phyloP scores from a whole-genome alignment of 1,140 invertebrate genomes.

The Trichonephila clavipes region DNA sequence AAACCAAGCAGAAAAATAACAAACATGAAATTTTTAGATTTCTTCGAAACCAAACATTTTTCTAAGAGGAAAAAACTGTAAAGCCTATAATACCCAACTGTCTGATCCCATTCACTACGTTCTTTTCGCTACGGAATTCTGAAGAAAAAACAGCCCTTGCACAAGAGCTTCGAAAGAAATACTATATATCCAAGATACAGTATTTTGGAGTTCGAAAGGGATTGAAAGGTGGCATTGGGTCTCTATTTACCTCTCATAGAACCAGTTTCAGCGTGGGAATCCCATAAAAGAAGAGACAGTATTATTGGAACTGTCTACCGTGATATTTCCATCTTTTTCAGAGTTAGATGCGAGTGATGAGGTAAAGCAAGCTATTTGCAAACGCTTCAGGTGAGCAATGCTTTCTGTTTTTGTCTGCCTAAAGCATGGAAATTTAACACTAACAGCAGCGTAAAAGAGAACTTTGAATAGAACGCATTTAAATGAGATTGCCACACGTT shows the following conservation, averaged over 20 bases:
- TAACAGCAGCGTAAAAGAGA: too few species aligned
- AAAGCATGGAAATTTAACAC: neutral
- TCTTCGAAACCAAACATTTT: neutral
- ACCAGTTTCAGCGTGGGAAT: neutral
- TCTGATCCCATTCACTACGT: slow-evolving; percentile 4
- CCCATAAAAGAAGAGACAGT: neutral
- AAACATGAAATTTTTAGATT: neutral
- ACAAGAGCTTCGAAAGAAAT: neutral
- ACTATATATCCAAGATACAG: slow-evolving; percentile 8
- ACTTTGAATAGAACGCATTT: too few species aligned
- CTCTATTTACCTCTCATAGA: neutral
- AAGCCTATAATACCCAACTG: slow-evolving; percentile 29
- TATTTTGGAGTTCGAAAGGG: neutral
- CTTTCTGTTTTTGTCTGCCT: neutral
- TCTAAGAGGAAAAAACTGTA: neutral
- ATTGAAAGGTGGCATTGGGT: neutral
- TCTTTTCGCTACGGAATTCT: neutral
- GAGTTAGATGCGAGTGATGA: neutral
- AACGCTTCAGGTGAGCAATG: neutral
- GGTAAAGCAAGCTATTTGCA: slow-evolving; percentile 7
- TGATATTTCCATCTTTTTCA: neutral
- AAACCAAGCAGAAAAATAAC: slow-evolving; percentile 1
- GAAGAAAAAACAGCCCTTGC: neutral
- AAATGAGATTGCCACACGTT: too few species aligned
- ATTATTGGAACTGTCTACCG: neutral